phyloP scores from a whole-genome alignment of 2,888 invertebrate species.

The Endomychus coccineus region DNA sequence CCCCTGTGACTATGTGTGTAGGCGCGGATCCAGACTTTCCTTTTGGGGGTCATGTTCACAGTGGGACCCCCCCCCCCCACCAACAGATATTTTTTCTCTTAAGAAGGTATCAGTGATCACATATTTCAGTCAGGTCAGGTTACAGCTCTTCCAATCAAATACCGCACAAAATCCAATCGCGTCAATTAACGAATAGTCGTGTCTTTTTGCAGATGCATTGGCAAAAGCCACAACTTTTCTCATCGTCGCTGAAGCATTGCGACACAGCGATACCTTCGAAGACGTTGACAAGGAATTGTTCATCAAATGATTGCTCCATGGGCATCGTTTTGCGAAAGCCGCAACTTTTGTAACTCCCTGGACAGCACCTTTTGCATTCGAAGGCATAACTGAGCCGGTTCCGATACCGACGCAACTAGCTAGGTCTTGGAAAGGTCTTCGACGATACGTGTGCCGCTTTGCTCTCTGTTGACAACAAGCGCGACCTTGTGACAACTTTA shows the following conservation, averaged over 20 bases:
- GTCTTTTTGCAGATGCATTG: constrained; percentile 7
- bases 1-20: no score
- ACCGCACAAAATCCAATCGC: no score
- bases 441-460: not conserved
- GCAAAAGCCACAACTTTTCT: constrained; percentile 5
- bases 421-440: constrained; percentile 1
- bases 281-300: constrained; percentile 2
- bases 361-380: constrained; percentile 1
- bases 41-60: no score
- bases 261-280: constrained; percentile 1
- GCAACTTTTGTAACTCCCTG: constrained; percentile 2
- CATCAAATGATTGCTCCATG: constrained; percentile 1
- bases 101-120: no score
- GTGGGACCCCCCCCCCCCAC: no score
- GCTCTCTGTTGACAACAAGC: no score
- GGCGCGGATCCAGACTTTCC: no score
- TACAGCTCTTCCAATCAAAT: no score
- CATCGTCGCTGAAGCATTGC: constrained; percentile 4
- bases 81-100: no score
- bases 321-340: constrained; percentile 1
- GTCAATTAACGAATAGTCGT: no score
- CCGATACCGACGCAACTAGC: constrained; percentile 2
- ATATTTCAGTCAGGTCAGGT: no score
- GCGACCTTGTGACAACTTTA: no score
- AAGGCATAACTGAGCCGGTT: constrained; percentile 3